Percentiles rank a stretch among this genome's conserved stretches.
These are phyloP conservation scores for Zaprionus lachaisei DNA, from an alignment of 1,140 invertebrate genomes.

Conservation along the genomic window DNA sequence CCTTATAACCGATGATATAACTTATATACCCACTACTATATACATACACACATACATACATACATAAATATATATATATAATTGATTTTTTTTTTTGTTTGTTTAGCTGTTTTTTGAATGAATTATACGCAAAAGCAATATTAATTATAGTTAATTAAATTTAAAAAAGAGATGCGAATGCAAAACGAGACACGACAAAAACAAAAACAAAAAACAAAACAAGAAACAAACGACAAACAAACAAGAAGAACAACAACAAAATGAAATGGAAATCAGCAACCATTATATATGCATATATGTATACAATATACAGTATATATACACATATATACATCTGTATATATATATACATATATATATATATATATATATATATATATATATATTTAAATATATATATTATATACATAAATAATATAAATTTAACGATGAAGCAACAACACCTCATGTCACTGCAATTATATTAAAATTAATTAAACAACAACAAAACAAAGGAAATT, in stretches of 20 bases:
- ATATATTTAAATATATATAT: conserved; percentile 35
- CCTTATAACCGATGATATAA: conserved; percentile 46
- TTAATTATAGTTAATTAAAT: conserved; percentile 83
- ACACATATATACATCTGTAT: conserved; percentile 10
- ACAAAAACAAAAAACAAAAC: conserved; percentile 37
- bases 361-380: conserved; percentile 39
- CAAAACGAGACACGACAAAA: conserved; percentile 43
- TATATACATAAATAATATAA: conserved; percentile 59
- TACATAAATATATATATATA: conserved; percentile 35
- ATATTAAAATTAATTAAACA: conserved; percentile 82
- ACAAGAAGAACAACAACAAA: conserved; percentile 20
- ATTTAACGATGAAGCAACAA: conserved; percentile 81
- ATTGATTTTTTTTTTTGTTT: conserved; percentile 66
- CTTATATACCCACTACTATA: conserved; percentile 39
- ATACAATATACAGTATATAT: conserved; percentile 8
- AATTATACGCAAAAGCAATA: conserved; percentile 82
- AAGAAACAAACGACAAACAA: conserved; percentile 34
- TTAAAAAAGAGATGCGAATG: conserved; percentile 65
- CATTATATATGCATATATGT: conserved; percentile 24
- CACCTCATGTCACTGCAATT: conserved; percentile 82
- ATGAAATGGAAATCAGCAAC: conserved; percentile 24
- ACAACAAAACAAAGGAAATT: conserved; percentile 79
- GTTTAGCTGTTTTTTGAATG: conserved; percentile 80
- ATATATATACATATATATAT: conserved; percentile 26
- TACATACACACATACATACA: conserved; percentile 20